phyloP scores from a whole-genome alignment of 2,113 vertebrate species.

The Axis porcinus region DNA sequence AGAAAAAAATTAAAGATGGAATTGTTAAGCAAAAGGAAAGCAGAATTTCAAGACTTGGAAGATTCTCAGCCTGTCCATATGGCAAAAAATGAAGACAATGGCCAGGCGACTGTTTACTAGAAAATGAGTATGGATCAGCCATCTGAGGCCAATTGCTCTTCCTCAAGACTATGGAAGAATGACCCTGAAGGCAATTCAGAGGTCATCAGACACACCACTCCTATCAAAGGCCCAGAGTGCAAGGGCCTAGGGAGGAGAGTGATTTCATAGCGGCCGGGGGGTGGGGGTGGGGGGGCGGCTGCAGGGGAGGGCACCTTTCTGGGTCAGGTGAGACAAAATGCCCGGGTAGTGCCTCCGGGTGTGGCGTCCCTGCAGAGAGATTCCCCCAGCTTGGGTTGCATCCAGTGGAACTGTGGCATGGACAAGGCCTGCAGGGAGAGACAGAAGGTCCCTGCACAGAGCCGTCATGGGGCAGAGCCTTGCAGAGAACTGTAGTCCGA shows the following conservation, averaged over 20 bases:
- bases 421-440: neutral
- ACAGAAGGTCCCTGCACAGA: neutral
- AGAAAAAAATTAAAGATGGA: neutral
- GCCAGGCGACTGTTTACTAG: neutral
- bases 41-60: neutral
- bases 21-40: neutral
- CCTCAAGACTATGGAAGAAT: neutral
- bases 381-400: neutral
- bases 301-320: neutral
- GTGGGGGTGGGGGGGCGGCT: accelerated
- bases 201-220: neutral
- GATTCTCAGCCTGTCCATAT: too few relatives aligned
- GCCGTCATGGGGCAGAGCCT: neutral
- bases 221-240: neutral
- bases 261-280: neutral
- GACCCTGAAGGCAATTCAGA: neutral
- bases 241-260: neutral
- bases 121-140: neutral
- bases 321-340: neutral
- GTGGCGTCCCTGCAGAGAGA: neutral
- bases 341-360: too few relatives aligned
- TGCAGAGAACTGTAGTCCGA: neutral
- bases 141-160: neutral
- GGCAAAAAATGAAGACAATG: neutral
- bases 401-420: neutral